phyloP scores from a whole-genome alignment of 2,888 invertebrate genomes.

The Pristionchus exspectatus region DNA sequence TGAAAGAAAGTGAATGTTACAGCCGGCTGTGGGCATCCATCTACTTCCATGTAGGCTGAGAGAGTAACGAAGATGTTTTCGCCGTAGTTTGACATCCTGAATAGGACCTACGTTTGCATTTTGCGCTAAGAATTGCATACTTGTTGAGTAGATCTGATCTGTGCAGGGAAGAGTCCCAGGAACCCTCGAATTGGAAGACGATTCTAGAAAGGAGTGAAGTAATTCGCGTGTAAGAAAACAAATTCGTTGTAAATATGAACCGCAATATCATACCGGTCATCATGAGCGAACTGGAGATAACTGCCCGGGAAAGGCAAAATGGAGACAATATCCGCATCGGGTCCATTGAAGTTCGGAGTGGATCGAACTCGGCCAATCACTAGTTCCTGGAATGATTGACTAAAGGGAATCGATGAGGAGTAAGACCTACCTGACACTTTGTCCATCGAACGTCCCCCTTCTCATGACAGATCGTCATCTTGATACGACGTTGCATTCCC shows the following conservation, averaged over 20 bases:
- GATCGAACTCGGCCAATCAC: conserved; percentile 83
- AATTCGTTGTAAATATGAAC: not conserved
- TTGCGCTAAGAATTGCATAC: not conserved
- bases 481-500: conserved; percentile 96
- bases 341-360: conserved; percentile 87
- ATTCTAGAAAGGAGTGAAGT: conserved; percentile 83
- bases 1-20: conserved; percentile 84
- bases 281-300: conserved; percentile 89
- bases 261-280: conserved; percentile 86
- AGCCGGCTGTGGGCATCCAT: conserved; percentile 96
- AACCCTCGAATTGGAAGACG: conserved; percentile 97
- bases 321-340: conserved; percentile 92
- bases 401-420: conserved; percentile 83
- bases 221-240: too few species aligned
- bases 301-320: conserved; percentile 97
- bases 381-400: conserved; percentile 92
- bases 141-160: conserved; percentile 94
- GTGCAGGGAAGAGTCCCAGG: conserved; percentile 99
- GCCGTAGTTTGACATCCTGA: conserved; percentile 90
- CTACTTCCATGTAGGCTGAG: conserved; percentile 98
- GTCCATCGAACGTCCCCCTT: conserved; percentile 79
- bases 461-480: conserved; percentile 97
- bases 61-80: conserved; percentile 98
- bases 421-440: conserved; percentile 87
- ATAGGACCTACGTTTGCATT: not conserved